Conservation (phyloP, 2,888 invertebrate genomes). For the Polyploca ridens region DNA sequence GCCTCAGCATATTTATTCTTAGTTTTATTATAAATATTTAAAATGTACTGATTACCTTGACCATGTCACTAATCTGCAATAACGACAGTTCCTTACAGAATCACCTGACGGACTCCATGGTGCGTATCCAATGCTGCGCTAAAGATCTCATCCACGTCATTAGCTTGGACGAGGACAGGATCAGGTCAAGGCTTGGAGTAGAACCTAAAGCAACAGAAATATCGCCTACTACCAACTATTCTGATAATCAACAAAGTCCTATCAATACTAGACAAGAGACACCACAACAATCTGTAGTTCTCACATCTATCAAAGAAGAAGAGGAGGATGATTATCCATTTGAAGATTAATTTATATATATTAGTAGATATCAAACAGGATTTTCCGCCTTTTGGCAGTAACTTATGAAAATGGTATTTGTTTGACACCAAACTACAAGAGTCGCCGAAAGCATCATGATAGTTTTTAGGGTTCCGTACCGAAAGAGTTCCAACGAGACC, state of each 20-base stretch:
- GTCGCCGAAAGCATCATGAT: no score
- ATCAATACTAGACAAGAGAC: background rate
- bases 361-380: background rate
- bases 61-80: background rate
- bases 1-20: no score
- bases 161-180: conserved; percentile 61
- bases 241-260: conserved; percentile 4
- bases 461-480: no score
- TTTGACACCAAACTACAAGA: no score
- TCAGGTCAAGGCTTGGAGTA: conserved; percentile 50
- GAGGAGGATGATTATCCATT: conserved; percentile 67
- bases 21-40: background rate
- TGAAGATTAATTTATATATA: conserved; percentile 21
- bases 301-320: conserved; percentile 62
- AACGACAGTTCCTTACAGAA: conserved; percentile 50
- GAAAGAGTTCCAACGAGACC: no score
- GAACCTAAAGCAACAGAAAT: conserved; percentile 23
- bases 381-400: background rate
- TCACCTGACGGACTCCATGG: conserved; percentile 49
- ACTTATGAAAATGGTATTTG: background rate
- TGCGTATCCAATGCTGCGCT: conserved; percentile 56
- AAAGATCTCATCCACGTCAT: conserved; percentile 61
- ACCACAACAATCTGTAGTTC: conserved; percentile 20
- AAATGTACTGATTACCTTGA: background rate
- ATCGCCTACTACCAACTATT: conserved; percentile 14